A percentile compares a stretch with the other conserved stretches of the same genome.
Conservation (phyloP, 2,888 invertebrate genomes). For the Charanyca ferruginea region DNA sequence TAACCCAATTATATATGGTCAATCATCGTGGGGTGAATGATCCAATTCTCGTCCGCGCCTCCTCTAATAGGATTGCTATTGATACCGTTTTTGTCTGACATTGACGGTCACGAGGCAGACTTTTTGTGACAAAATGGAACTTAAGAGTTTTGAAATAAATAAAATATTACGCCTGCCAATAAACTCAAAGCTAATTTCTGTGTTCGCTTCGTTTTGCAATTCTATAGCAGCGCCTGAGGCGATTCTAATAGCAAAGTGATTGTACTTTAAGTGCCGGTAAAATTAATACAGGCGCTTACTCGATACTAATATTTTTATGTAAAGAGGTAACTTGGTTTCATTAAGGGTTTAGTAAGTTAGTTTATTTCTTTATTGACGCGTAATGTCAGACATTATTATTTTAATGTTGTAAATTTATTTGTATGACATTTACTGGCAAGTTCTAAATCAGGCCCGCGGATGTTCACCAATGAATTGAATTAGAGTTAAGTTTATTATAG, state of each 20-base stretch:
- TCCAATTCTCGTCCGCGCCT: constrained; percentile 43
- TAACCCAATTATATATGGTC: constrained; percentile 59
- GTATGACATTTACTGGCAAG: no score
- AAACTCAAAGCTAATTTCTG: constrained; percentile 11
- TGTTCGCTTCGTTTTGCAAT: not conserved
- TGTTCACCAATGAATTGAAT: no score
- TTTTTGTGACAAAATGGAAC: constrained; percentile 5
- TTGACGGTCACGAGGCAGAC: constrained; percentile 35
- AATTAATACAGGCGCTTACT: constrained; percentile 1
- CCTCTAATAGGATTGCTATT: constrained; percentile 56
- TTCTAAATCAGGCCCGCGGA: not conserved
- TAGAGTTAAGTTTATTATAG: no score
- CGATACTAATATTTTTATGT: not conserved
- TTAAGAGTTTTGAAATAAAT: not conserved
- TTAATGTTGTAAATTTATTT: no score
- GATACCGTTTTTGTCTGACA: constrained; percentile 46
- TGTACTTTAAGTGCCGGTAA: not conserved
- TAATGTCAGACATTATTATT: no score
- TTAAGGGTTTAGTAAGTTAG: no score
- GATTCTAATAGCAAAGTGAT: not conserved
- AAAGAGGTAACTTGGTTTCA: no score
- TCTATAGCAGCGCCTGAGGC: constrained; percentile 1
- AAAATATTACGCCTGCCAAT: constrained; percentile 26
- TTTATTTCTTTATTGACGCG: not conserved
- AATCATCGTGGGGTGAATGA: constrained; percentile 46